phyloP scores from a whole-genome alignment of 2,797 vertebrate genomes.

The Coregonus sp. region DNA sequence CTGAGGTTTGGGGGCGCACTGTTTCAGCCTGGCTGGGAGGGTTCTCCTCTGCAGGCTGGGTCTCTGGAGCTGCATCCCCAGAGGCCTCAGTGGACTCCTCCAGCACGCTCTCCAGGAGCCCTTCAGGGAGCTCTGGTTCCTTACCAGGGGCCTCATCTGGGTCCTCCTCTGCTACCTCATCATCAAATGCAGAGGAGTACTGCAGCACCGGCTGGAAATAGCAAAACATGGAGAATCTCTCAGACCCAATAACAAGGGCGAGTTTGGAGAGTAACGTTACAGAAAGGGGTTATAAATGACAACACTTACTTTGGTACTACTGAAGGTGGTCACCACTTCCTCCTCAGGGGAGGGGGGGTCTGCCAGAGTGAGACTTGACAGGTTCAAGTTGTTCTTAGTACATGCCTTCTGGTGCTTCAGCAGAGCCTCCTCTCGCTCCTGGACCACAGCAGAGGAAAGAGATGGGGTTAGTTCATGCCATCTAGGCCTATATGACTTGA shows the following conservation, averaged over 20 bases:
- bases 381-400: constrained; percentile 56
- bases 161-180: constrained; percentile 79
- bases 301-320: constrained; percentile 63
- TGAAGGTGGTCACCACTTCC: constrained; percentile 50
- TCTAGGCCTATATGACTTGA: background rate
- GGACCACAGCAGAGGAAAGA: constrained; percentile 23
- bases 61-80: constrained; percentile 49
- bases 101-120: constrained; percentile 62
- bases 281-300: background rate
- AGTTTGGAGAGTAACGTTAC: background rate
- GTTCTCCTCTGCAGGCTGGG: constrained; percentile 60
- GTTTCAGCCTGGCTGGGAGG: constrained; percentile 54
- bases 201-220: constrained; percentile 78
- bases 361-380: constrained; percentile 81
- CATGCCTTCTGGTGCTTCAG: constrained; percentile 68
- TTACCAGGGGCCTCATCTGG: constrained; percentile 54
- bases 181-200: constrained; percentile 90
- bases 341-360: constrained; percentile 66
- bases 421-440: constrained; percentile 86
- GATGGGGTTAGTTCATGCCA: background rate
- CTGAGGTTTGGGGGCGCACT: constrained; percentile 53
- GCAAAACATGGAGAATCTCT: background rate
- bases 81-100: constrained; percentile 57
- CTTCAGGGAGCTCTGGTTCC: constrained; percentile 51
- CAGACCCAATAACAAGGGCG: background rate